A percentile compares a stretch with the other conserved stretches of the same genome.
Conservation (phyloP, 1,140 invertebrate species). For the Samia ricini region DNA sequence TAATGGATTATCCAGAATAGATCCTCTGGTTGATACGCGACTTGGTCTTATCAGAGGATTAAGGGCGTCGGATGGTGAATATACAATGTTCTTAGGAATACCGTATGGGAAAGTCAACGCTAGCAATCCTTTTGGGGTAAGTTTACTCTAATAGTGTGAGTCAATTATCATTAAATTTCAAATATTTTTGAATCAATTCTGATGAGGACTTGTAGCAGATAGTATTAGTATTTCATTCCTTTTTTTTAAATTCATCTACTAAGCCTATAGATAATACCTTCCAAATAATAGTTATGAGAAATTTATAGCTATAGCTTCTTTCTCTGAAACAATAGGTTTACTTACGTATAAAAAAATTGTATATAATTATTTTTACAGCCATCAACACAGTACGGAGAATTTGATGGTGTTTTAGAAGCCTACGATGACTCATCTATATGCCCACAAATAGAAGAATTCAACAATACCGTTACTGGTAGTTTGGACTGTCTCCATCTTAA, state of each 20-base stretch:
- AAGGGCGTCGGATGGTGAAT: slow-evolving; percentile 2
- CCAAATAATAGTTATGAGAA: no score
- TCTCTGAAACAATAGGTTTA: no score
- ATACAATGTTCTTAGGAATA: slow-evolving; percentile 22
- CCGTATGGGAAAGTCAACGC: slow-evolving; percentile 16
- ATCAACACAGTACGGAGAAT: slow-evolving; percentile 9
- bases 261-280: no score
- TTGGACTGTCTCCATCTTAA: slow-evolving; percentile 22
- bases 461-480: slow-evolving; percentile 6
- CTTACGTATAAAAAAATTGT: no score
- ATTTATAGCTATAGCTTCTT: no score
- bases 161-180: no score
- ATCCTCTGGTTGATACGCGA: neutral
- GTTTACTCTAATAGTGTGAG: no score
- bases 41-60: neutral
- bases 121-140: slow-evolving; percentile 23
- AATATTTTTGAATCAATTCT: no score
- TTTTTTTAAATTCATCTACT: no score
- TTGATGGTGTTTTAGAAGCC: slow-evolving; percentile 16
- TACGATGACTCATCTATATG: slow-evolving; percentile 23
- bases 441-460: slow-evolving; percentile 19
- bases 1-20: neutral
- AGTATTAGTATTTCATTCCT: no score
- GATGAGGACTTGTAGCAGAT: no score
- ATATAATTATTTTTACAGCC: slow-evolving; percentile 10